Evolutionary conservation across 2,797 vertebrate genomes (phyloP).

Genomic region (Aldrovandia affinis): DNA sequence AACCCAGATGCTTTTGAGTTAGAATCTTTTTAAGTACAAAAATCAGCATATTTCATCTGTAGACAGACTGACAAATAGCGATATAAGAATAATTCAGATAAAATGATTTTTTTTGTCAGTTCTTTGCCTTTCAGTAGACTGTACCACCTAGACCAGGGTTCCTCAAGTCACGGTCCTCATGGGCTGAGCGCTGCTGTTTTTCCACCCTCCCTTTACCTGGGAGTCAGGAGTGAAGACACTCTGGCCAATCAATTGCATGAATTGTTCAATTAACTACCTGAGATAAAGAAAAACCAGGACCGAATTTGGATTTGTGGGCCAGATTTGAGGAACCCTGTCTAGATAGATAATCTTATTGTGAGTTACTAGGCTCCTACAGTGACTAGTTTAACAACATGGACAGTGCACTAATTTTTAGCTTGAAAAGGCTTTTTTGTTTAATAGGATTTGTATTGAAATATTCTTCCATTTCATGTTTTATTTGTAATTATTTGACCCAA

Average conservation of each 20-base stretch:
- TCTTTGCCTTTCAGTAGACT: constrained; percentile 72
- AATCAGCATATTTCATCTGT: constrained; percentile 7
- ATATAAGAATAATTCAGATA: neutral
- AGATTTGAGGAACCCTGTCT: no score
- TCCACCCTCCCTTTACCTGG: no score
- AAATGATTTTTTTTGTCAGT: constrained; percentile 72
- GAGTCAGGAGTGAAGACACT: no score
- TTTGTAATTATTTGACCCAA: constrained; percentile 46
- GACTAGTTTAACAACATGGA: constrained; percentile 84
- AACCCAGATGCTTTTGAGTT: neutral
- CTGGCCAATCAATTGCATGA: no score
- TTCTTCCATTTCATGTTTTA: constrained; percentile 30
- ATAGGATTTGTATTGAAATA: constrained; percentile 36
- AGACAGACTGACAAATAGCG: neutral
- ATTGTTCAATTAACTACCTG: no score
- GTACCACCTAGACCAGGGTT: constrained; percentile 71
- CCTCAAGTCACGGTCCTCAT: no score
- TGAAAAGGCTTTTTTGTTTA: constrained; percentile 50
- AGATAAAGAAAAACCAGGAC: no score
- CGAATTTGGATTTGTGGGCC: no score
- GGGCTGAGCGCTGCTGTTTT: no score
- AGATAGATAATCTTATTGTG: constrained; percentile 67
- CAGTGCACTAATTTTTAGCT: constrained; percentile 86
- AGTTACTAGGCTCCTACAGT: constrained; percentile 77
- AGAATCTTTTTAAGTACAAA: neutral